These are phyloP conservation scores for Apostichopus parvimensis DNA, from an alignment of 35 echinoderm and acorn worm species.

Conservation along the genomic window DNA sequence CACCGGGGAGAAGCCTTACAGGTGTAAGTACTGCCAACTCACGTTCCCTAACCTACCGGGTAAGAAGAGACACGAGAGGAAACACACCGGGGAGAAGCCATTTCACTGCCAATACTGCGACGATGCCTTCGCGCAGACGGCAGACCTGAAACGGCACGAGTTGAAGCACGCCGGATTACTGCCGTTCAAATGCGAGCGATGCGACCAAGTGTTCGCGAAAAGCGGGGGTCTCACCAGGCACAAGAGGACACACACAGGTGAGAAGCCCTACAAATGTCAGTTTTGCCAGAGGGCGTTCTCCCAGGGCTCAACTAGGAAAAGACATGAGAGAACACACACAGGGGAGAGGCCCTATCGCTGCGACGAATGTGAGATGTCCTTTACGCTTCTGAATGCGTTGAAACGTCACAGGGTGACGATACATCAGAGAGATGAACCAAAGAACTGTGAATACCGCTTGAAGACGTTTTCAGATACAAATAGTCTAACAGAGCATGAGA, in stretches of 20 bases:
- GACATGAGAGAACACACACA: background rate
- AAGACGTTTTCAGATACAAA: too few species aligned
- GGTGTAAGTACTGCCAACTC: background rate
- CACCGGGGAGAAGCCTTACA: conserved; percentile 78
- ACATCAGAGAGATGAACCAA: too few species aligned
- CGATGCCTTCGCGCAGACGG: background rate
- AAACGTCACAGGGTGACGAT: too few species aligned
- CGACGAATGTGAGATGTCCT: background rate
- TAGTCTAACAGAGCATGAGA: too few species aligned
- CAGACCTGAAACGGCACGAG: background rate
- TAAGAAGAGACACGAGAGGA: background rate
- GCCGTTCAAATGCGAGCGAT: background rate
- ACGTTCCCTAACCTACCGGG: background rate
- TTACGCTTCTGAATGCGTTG: background rate
- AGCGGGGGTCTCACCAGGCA: too few species aligned
- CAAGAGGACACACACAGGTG: background rate
- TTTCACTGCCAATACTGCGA: background rate
- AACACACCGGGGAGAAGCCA: conserved; percentile 14
- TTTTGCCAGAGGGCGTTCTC: background rate
- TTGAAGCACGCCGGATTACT: background rate
- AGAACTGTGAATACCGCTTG: too few species aligned
- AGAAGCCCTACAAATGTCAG: background rate
- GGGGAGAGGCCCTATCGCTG: background rate
- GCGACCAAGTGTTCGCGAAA: background rate
- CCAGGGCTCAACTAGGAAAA: background rate